Evolutionary conservation across 2,888 invertebrate genomes (phyloP).

Genomic region (Himalopsyche anomala): DNA sequence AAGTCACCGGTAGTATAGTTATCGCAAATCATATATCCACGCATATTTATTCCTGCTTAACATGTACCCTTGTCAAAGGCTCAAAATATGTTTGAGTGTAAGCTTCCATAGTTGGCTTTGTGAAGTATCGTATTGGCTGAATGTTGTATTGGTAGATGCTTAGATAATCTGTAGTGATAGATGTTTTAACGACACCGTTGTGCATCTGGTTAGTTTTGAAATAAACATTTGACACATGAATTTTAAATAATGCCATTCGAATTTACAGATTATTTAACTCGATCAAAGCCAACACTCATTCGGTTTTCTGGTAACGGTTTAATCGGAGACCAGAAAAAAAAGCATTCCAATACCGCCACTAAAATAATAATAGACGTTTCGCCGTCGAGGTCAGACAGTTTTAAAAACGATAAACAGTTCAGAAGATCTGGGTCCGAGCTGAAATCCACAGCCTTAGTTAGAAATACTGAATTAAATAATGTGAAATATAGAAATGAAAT

Average conservation of each 20-base stretch:
- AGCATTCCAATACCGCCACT: constrained; percentile 70
- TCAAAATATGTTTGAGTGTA: neutral
- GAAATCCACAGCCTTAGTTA: constrained; percentile 73
- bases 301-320: constrained; percentile 66
- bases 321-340: constrained; percentile 49
- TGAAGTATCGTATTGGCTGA: neutral
- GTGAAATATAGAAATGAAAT: constrained; percentile 53
- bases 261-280: constrained; percentile 69
- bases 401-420: constrained; percentile 59
- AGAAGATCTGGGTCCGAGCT: constrained; percentile 69
- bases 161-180: constrained; percentile 28
- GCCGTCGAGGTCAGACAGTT: constrained; percentile 67
- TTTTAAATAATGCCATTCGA: constrained; percentile 41
- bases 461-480: constrained; percentile 69
- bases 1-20: too few relatives aligned
- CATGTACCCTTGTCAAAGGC: too few relatives aligned
- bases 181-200: neutral
- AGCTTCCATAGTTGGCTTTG: neutral
- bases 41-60: constrained; percentile 11
- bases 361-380: constrained; percentile 73
- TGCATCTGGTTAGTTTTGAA: constrained; percentile 1
- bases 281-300: constrained; percentile 70
- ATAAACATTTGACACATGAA: constrained; percentile 5
- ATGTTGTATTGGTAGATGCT: constrained; percentile 11
- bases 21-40: constrained; percentile 8